phyloP scores from a whole-genome alignment of 1,140 invertebrate genomes.

The Cepaea nemoralis region DNA sequence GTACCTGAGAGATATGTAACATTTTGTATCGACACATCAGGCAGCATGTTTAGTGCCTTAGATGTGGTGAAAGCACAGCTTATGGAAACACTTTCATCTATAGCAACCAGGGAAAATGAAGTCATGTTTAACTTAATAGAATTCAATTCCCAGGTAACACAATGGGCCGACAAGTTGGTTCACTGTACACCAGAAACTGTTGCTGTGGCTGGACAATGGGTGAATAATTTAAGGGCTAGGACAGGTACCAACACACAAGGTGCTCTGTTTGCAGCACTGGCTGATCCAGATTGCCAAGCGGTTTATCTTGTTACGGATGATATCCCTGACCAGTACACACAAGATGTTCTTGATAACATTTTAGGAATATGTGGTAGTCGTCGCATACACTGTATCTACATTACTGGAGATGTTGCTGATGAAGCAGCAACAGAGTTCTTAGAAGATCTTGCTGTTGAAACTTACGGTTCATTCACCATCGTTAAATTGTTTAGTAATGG shows the following conservation, averaged over 20 bases:
- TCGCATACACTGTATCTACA: constrained; percentile 69
- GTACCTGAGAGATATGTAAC: constrained; percentile 67
- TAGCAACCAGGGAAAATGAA: constrained; percentile 53
- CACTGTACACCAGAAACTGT: constrained; percentile 70
- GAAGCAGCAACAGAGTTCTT: constrained; percentile 66
- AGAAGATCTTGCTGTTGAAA: constrained; percentile 69
- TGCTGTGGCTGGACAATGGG: constrained; percentile 67
- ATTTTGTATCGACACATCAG: constrained; percentile 71
- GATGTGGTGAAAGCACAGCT: constrained; percentile 70
- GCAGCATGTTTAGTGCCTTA: constrained; percentile 69
- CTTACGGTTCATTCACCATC: constrained; percentile 70
- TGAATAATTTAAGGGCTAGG: constrained; percentile 66
- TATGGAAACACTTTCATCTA: constrained; percentile 64
- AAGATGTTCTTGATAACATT: constrained; percentile 68
- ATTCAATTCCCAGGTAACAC: constrained; percentile 70
- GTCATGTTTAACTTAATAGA: constrained; percentile 70
- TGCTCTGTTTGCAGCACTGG: constrained; percentile 68
- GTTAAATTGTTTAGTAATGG: constrained; percentile 65
- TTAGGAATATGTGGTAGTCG: constrained; percentile 52
- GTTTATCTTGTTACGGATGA: constrained; percentile 71
- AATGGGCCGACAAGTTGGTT: constrained; percentile 72
- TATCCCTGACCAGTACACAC: constrained; percentile 69
- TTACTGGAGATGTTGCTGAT: constrained; percentile 63
- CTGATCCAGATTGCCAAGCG: constrained; percentile 64
- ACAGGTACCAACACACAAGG: constrained; percentile 71